Evolutionary conservation across 2,113 vertebrate species (phyloP), one percentile per base, ranked within the genome.

Genomic region (Petroica traversi): DNA sequence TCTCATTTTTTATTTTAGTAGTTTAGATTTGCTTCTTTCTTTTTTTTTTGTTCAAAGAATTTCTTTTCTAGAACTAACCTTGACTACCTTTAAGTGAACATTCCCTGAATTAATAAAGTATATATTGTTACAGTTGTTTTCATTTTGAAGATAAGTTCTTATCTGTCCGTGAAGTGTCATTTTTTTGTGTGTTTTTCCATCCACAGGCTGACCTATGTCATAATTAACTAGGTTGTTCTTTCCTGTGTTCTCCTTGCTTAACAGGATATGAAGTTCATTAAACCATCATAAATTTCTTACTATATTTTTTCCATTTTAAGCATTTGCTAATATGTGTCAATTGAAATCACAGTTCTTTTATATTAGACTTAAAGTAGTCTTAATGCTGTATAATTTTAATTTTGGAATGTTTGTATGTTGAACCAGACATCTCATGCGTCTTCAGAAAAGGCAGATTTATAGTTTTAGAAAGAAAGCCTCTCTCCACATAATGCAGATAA

Each of bases 111-210:
- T 79, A 68, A 88, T 87, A 13, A 88, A 72, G 12, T 75, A 14
- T 40, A 20, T 69, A 66, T 62, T 83, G 17, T 64, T 88, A 61
- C 15, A 52, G 41, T 62, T 82, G 31, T 82, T 93, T 92, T 92
- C 3, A 34, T 78, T 93, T 75, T 63, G 61, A 78, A 89, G 64
- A 43, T 17, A 67, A 87, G 64, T 57, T 89, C 45, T 89, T 52
- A 68, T 31, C 40, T 78, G 46, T 78, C 46, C 63, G 6, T n/a
- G 20, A 77, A 87, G 57, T 85, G 43, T n/a, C 9, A 3, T 13
- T 59, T 84, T 89, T 77, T 7, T 74, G 52, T 92, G 72, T 87
- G 40, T 85, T 97, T 94, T 95, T 89, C 87, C 62, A 89, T 67
- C 59, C 40, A 58, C 18, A 61, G 57, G 38, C 12, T 81, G 64